phyloP scores from a whole-genome alignment of 2,888 invertebrate species.

The Nebria brevicollis region DNA sequence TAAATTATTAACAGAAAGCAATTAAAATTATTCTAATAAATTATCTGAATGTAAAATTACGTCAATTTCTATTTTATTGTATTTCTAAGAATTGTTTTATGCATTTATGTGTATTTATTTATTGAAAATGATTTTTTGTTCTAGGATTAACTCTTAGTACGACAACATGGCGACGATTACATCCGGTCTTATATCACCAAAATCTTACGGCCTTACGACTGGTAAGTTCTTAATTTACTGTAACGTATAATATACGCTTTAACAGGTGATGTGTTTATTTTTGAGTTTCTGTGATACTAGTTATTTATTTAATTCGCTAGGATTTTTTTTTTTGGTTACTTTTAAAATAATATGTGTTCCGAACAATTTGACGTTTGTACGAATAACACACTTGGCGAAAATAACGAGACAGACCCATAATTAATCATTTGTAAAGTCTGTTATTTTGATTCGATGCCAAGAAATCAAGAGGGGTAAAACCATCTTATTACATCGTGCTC shows the following conservation, averaged over 20 bases:
- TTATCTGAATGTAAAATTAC: not conserved
- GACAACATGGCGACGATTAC: conserved; percentile 61
- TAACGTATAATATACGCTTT: not conserved
- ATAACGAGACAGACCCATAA: conserved; percentile 37
- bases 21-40: not conserved
- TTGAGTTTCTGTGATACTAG: conserved; percentile 18
- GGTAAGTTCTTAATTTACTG: conserved; percentile 54
- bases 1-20: not conserved
- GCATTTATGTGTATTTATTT: too few relatives aligned
- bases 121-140: conserved; percentile 48
- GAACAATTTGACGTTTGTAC: conserved; percentile 45
- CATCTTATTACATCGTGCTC: not conserved
- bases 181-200: conserved; percentile 62
- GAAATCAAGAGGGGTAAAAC: not conserved
- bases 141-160: conserved; percentile 61
- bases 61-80: not conserved
- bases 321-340: not conserved
- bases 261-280: conserved; percentile 38
- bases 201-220: conserved; percentile 62
- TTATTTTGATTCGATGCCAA: conserved; percentile 42
- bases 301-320: not conserved
- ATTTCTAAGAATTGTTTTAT: not conserved
- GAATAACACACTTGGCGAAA: conserved; percentile 46
- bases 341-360: conserved; percentile 35
- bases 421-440: conserved; percentile 44